Conservation (phyloP, 1,140 invertebrate species). For the Grapholita molesta region DNA sequence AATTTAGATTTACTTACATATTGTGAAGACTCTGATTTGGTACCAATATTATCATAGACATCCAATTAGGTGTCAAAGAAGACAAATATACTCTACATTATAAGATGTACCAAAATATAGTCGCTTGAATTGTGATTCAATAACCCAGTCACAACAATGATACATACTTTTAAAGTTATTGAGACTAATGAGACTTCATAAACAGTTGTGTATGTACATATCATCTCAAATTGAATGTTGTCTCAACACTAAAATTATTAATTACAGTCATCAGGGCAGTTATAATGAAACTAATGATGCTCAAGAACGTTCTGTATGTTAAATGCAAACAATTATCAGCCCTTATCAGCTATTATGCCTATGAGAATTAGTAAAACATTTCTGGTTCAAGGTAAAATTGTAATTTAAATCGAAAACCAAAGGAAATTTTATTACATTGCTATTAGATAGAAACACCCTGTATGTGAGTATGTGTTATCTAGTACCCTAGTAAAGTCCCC, state of each 20-base stretch:
- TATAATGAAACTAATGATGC: constrained; percentile 2
- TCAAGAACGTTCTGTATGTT: not conserved
- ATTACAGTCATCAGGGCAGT: not conserved
- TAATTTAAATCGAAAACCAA: no score
- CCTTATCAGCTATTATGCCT: not conserved
- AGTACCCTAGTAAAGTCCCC: no score
- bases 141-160: no score
- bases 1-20: no score
- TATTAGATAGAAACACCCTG: not conserved
- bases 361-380: not conserved
- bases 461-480: no score
- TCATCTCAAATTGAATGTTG: not conserved
- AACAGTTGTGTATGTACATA: not conserved
- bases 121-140: no score
- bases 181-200: not conserved
- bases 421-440: not conserved
- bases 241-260: not conserved
- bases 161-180: no score
- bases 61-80: no score
- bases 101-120: no score
- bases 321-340: not conserved
- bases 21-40: no score
- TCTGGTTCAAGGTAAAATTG: not conserved
- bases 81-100: no score
- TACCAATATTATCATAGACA: no score